These are phyloP conservation scores for Anomalospiza imberbis DNA, from an alignment of 2,797 vertebrate species.

Conservation along the genomic window DNA sequence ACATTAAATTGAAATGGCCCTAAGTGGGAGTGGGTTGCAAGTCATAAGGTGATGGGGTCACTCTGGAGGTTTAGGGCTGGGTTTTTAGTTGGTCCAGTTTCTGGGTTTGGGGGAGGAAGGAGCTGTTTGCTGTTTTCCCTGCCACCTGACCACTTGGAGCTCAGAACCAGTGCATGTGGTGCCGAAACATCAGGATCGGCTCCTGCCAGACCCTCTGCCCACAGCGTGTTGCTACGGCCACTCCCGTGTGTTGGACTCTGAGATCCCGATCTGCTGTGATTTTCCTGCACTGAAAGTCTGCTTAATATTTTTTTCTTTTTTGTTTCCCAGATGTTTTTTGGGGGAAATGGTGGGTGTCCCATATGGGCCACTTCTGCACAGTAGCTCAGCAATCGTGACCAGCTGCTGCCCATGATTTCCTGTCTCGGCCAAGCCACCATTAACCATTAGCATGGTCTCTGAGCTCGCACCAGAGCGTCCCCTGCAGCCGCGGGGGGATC, in stretches of 20 bases:
- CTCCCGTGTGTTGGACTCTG: not conserved
- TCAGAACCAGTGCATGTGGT: not conserved
- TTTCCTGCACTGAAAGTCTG: not conserved
- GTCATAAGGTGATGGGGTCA: not conserved
- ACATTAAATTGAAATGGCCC: not conserved
- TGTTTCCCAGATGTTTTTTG: not conserved
- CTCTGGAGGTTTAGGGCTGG: not conserved
- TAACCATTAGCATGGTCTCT: rapidly evolving
- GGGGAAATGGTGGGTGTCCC: not conserved
- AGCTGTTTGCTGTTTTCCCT: not conserved
- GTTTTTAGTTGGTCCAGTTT: not conserved
- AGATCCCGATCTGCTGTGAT: not conserved
- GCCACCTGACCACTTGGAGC: rapidly evolving
- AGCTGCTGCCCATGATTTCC: rapidly evolving
- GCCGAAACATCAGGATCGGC: rapidly evolving
- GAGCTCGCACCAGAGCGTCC: rapidly evolving
- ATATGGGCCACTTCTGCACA: rapidly evolving
- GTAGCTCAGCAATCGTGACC: rapidly evolving
- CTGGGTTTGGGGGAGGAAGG: not conserved
- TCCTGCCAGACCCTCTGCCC: rapidly evolving
- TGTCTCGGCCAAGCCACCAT: rapidly evolving
- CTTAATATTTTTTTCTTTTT: not conserved
- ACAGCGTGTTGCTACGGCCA: rapidly evolving
- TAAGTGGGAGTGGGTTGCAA: not conserved
- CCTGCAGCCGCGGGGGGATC: rapidly evolving